phyloP scores from a whole-genome alignment of 2,797 vertebrate genomes.

The Phalanger gymnotis region DNA sequence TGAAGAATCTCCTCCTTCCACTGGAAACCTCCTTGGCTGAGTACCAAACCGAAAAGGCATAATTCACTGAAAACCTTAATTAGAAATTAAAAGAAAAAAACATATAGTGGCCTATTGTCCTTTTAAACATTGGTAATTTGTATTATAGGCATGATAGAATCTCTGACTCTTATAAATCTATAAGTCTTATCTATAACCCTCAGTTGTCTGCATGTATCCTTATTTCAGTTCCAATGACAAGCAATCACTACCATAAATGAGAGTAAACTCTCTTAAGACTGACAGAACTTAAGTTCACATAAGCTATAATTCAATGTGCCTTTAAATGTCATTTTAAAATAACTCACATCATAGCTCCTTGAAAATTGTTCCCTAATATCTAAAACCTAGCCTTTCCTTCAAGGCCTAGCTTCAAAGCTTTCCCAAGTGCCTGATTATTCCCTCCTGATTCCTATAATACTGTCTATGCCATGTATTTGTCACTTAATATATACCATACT shows the following conservation, averaged over 20 bases:
- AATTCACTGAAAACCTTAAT: slow-evolving; percentile 74
- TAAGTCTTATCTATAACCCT: not conserved
- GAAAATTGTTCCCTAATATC: not conserved
- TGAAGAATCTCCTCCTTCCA: slow-evolving; percentile 79
- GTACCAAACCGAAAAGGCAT: slow-evolving; percentile 77
- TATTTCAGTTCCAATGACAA: slow-evolving; percentile 31
- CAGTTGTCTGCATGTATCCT: not conserved
- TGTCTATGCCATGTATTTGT: not conserved
- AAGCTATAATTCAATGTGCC: not conserved
- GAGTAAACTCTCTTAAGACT: slow-evolving; percentile 6
- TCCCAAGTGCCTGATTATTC: not conserved
- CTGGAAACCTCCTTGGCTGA: slow-evolving; percentile 74
- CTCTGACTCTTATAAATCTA: not conserved
- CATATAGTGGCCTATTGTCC: not conserved
- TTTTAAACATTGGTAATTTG: slow-evolving; percentile 33
- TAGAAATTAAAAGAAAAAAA: slow-evolving; percentile 37
- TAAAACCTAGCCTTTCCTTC: slow-evolving; percentile 5
- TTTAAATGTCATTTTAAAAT: not conserved
- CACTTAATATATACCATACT: slow-evolving; percentile 23
- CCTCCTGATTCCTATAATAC: not conserved
- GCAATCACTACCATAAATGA: not conserved
- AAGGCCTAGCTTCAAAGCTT: not conserved
- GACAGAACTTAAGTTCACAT: slow-evolving; percentile 43
- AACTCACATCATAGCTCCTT: not conserved
- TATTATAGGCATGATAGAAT: slow-evolving; percentile 17